phyloP scores from a whole-genome alignment of 2,888 invertebrate genomes.

The Hirtodrosophila confusa region DNA sequence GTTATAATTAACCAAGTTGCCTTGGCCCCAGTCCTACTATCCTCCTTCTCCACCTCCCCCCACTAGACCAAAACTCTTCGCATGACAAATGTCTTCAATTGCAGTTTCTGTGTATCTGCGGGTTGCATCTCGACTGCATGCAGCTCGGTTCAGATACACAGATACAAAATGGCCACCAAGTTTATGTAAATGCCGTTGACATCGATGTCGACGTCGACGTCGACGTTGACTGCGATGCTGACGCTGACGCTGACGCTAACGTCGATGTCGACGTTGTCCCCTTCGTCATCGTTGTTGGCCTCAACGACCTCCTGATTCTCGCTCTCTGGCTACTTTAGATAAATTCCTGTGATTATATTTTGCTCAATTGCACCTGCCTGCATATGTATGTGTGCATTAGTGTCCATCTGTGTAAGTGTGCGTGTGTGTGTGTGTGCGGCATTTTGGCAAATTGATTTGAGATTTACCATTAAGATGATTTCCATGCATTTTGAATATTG shows the following conservation, averaged over 20 bases:
- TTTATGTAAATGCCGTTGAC: constrained; percentile 69
- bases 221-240: constrained; percentile 2
- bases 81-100: constrained; percentile 78
- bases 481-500: constrained; percentile 58
- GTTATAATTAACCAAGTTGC: constrained; percentile 78
- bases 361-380: constrained; percentile 70
- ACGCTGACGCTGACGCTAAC: too few relatives aligned
- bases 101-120: constrained; percentile 73
- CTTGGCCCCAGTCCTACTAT: constrained; percentile 15
- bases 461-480: constrained; percentile 66
- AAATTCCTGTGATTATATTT: constrained; percentile 73
- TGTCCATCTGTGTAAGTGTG: constrained; percentile 7
- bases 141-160: constrained; percentile 26
- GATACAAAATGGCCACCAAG: constrained; percentile 67
- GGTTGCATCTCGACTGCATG: constrained; percentile 54
- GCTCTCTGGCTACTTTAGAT: constrained; percentile 65
- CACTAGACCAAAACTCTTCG: constrained; percentile 25
- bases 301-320: constrained; percentile 46
- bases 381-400: constrained; percentile 9
- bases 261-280: constrained; percentile 2
- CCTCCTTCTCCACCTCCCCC: neutral
- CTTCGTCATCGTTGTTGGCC: constrained; percentile 23
- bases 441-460: constrained; percentile 65
- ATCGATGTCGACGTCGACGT: constrained; percentile 25
- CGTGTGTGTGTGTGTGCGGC: constrained; percentile 25